These are phyloP conservation scores for Bursaphelenchus okinawaensis DNA, from an alignment of 2,888 invertebrate genomes.

Conservation along the genomic window DNA sequence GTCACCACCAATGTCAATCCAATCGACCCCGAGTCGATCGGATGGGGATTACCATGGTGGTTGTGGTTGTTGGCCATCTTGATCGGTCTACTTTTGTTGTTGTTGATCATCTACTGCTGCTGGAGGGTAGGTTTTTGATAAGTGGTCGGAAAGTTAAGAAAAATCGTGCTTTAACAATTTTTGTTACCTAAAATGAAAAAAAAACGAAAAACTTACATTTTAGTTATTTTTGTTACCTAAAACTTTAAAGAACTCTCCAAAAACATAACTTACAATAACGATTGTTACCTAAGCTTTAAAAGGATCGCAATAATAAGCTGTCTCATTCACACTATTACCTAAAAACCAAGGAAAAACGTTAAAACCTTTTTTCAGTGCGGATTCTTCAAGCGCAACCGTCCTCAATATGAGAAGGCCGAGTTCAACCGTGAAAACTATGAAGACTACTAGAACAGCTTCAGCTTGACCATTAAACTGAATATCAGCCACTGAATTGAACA, in stretches of 20 bases:
- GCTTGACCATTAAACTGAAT: neutral
- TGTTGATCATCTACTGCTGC: constrained; percentile 49
- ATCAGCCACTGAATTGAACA: too few species aligned
- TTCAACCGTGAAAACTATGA: constrained; percentile 26
- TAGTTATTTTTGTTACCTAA: too few species aligned
- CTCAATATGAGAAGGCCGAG: constrained; percentile 50
- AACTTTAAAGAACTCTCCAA: too few species aligned
- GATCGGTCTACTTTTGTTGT: constrained; percentile 52
- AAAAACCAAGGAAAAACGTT: neutral
- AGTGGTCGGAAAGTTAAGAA: neutral
- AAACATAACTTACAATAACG: too few species aligned
- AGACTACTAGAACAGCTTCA: constrained; percentile 41
- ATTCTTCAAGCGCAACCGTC: constrained; percentile 58
- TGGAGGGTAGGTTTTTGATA: constrained; percentile 45
- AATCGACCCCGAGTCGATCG: constrained; percentile 35
- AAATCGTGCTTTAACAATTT: too few species aligned
- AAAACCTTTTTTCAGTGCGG: constrained; percentile 46
- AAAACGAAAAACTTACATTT: too few species aligned
- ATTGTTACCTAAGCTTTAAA: too few species aligned
- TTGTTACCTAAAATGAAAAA: too few species aligned
- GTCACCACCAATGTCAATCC: constrained; percentile 54
- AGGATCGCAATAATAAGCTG: too few species aligned
- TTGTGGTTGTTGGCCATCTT: constrained; percentile 53
- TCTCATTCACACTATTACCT: too few species aligned
- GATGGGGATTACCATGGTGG: constrained; percentile 54